phyloP scores from a whole-genome alignment of 1,140 invertebrate species.

The Pseudomyrmex cubaensis region DNA sequence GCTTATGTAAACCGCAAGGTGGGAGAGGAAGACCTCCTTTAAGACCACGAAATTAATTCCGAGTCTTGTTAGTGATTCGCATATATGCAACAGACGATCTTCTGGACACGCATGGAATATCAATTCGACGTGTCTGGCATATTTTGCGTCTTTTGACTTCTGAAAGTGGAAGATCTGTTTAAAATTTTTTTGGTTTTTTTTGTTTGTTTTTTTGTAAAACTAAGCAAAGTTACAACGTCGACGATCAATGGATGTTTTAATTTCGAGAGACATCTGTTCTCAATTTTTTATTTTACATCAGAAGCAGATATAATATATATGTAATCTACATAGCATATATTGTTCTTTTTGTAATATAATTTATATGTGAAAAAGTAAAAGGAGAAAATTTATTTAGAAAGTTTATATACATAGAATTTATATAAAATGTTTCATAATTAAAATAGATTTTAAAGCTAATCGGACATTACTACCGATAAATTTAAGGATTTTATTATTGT shows the following conservation, averaged over 20 bases:
- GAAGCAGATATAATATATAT: neutral
- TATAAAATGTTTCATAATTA: no score
- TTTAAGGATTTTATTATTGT: no score
- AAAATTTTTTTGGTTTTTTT: no score
- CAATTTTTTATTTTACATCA: neutral
- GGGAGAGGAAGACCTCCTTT: slow-evolving; percentile 35
- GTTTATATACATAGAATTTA: no score
- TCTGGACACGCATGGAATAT: slow-evolving; percentile 2
- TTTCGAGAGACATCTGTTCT: neutral
- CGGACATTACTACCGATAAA: no score
- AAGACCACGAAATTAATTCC: slow-evolving; percentile 25
- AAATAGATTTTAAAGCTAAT: no score
- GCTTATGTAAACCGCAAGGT: slow-evolving; percentile 11
- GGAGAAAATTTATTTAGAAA: no score
- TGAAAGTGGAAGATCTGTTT: slow-evolving; percentile 10
- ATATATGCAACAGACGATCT: neutral
- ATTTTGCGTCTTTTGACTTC: neutral
- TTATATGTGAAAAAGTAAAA: no score
- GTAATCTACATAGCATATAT: neutral
- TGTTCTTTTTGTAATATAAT: no score
- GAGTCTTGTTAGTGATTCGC: neutral
- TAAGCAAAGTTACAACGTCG: neutral
- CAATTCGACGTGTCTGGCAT: slow-evolving; percentile 1
- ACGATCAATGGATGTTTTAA: neutral
- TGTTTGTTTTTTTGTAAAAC: no score